Percentiles rank a stretch among this genome's conserved stretches.
phyloP scores from a whole-genome alignment of 1,140 invertebrate species.

The Drosophila saltans region DNA sequence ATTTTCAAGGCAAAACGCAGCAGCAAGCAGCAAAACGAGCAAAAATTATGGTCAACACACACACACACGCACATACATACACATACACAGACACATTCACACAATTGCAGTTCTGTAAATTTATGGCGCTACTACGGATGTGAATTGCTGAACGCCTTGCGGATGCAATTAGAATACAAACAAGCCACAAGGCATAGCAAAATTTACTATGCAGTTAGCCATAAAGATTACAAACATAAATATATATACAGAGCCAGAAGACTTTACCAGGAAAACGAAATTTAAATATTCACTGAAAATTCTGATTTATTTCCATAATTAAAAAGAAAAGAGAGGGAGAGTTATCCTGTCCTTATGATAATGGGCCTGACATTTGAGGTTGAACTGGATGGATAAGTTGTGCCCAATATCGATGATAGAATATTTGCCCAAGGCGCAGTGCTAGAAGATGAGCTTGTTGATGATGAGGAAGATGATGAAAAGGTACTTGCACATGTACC shows the following conservation, averaged over 20 bases:
- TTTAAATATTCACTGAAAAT: slow-evolving; percentile 6
- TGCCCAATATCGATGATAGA: slow-evolving; percentile 32
- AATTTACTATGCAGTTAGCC: not conserved
- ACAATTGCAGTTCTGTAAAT: slow-evolving; percentile 46
- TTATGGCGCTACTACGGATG: slow-evolving; percentile 32
- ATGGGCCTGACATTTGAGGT: slow-evolving; percentile 37
- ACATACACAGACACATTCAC: slow-evolving; percentile 23
- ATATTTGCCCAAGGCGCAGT: slow-evolving; percentile 13
- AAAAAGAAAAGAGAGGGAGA: not conserved
- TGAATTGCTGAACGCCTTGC: slow-evolving; percentile 59
- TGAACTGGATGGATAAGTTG: slow-evolving; percentile 22
- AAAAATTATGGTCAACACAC: slow-evolving; percentile 57
- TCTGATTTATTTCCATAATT: not conserved
- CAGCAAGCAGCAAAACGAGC: slow-evolving; percentile 12
- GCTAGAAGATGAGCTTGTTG: slow-evolving; percentile 19
- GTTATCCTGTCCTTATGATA: slow-evolving; percentile 34
- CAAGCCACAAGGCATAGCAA: slow-evolving; percentile 9
- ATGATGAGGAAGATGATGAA: slow-evolving; percentile 8
- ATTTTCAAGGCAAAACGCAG: slow-evolving; percentile 46
- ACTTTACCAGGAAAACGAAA: not conserved
- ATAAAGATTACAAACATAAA: too few species aligned
- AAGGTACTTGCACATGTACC: slow-evolving; percentile 39
- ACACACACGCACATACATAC: slow-evolving; percentile 21
- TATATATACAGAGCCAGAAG: too few species aligned
- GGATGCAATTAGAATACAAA: slow-evolving; percentile 70